Base-by-base conservation (phyloP, 2,888 invertebrate species). In the Rhamnusium bicolor region DNA sequence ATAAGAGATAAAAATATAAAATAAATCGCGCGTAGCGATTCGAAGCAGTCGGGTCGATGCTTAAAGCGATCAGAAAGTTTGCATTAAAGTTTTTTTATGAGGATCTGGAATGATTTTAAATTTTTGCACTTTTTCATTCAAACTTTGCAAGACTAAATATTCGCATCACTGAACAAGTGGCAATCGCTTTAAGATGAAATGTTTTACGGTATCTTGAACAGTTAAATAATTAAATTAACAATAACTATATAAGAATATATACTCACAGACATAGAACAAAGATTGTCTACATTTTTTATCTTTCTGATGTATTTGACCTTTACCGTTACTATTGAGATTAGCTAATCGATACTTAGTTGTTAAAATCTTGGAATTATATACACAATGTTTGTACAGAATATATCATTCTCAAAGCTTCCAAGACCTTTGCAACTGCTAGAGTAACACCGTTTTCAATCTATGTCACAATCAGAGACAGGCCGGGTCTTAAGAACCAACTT, bases 91-190 rank as follows among this genome's bases (percentile, higher is more conserved):
- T 79, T 80, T 70, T 76, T 65, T 65, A 75, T 75, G 75, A 49
- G 71, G 74, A 76, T 75, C 75, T 70, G 70, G 71, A 78, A 78
- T 79, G 75, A 76, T 72, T 77, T 72, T 73, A 79, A 74, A 72
- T 79, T 79, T 80, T 81, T 79, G 77, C 76, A 82, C 81, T 81
- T 82, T 82, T 80, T 81, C 80, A 82, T 82, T 81, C 78, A 76
- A 82, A 80, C 78, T 82, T 79, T 71, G 68, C 69, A 58, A 68
- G 63, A 61, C 62, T 70, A 51, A 74, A 77, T 76, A 63, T 72
- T 66, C 80, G 80, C 80, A 77, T 80, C 81, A 73, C 49, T 76
- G 80, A 76, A 66, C 80, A 78, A 78, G 69, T 69, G 75, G 73
- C 72, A 76, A 78, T 76, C 75, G 71, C 69, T 74, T 76, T 69